phyloP scores from a whole-genome alignment of 1,140 invertebrate genomes.

The Drosophila lini region DNA sequence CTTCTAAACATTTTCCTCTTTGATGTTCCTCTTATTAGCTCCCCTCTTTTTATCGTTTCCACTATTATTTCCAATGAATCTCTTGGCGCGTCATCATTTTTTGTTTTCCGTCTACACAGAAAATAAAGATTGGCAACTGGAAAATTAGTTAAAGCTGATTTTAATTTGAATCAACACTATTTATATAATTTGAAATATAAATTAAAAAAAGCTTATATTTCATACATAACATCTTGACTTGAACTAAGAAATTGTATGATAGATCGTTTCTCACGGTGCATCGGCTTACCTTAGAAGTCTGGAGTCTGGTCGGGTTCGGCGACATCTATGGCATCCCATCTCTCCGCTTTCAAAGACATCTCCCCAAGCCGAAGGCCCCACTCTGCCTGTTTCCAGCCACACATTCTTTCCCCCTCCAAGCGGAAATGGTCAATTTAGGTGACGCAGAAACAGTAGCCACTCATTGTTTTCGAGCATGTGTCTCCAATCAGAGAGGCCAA shows the following conservation, averaged over 20 bases:
- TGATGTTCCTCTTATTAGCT: slow-evolving; percentile 20
- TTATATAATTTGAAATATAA: background rate
- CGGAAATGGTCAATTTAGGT: slow-evolving; percentile 75
- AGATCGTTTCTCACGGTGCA: slow-evolving; percentile 2
- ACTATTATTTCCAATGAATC: slow-evolving; percentile 18
- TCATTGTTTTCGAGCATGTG: slow-evolving; percentile 59
- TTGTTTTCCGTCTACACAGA: slow-evolving; percentile 4
- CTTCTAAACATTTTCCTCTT: slow-evolving; percentile 23
- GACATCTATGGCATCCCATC: slow-evolving; percentile 32
- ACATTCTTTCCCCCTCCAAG: slow-evolving; percentile 9
- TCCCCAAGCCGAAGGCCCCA: background rate
- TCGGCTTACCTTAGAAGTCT: slow-evolving; percentile 24
- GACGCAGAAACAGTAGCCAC: slow-evolving; percentile 52
- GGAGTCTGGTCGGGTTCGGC: slow-evolving; percentile 19
- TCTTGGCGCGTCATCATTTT: slow-evolving; percentile 21
- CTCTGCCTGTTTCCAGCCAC: background rate
- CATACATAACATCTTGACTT: too few species aligned
- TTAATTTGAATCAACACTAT: background rate
- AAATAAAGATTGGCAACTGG: background rate
- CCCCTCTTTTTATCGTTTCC: slow-evolving; percentile 17
- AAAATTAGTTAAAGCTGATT: too few species aligned
- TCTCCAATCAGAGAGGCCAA: slow-evolving; percentile 19
- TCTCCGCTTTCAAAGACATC: background rate
- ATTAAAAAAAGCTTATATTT: too few species aligned
- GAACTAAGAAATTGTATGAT: background rate